phyloP scores from a whole-genome alignment of 2,797 vertebrate genomes.

The Hoplostethus atlanticus region DNA sequence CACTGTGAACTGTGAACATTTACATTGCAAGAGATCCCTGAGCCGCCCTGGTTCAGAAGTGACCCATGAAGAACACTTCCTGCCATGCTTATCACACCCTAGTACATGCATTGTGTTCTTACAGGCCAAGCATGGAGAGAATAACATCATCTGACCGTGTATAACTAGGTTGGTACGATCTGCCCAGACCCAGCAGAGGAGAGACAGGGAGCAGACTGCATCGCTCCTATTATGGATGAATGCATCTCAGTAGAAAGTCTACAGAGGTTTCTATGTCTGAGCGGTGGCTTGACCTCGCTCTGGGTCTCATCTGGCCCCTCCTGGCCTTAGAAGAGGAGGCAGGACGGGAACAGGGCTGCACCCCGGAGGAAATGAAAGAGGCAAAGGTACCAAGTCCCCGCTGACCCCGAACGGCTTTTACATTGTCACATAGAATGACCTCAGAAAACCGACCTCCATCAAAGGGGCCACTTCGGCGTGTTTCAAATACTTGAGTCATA shows the following conservation, averaged over 20 bases:
- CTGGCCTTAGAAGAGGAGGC: slow-evolving; percentile 61
- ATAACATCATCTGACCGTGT: slow-evolving; percentile 55
- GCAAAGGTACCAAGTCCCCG: slow-evolving; percentile 53
- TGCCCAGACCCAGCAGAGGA: slow-evolving; percentile 14
- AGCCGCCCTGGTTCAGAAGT: slow-evolving; percentile 57
- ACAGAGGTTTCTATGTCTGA: slow-evolving; percentile 45
- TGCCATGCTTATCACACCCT: slow-evolving; percentile 51
- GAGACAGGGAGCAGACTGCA: slow-evolving; percentile 17
- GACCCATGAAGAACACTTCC: slow-evolving; percentile 60
- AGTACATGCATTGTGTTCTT: slow-evolving; percentile 50
- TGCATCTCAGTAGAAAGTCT: slow-evolving; percentile 53
- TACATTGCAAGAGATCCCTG: slow-evolving; percentile 39
- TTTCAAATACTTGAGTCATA: slow-evolving; percentile 63
- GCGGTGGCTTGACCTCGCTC: slow-evolving; percentile 62
- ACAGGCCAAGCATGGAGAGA: slow-evolving; percentile 60
- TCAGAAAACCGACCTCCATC: slow-evolving; percentile 57
- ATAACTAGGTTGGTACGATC: slow-evolving; percentile 15
- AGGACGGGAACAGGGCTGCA: slow-evolving; percentile 46
- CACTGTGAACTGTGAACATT: slow-evolving; percentile 32
- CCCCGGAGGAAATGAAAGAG: slow-evolving; percentile 67
- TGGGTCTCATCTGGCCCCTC: slow-evolving; percentile 68
- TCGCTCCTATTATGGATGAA: slow-evolving; percentile 29
- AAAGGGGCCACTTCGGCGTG: slow-evolving; percentile 53
- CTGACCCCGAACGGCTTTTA: slow-evolving; percentile 62
- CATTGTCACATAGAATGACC: slow-evolving; percentile 66